Evolutionary conservation across 1,140 invertebrate genomes (phyloP).

Genomic region (Drosophila kanapiae): DNA sequence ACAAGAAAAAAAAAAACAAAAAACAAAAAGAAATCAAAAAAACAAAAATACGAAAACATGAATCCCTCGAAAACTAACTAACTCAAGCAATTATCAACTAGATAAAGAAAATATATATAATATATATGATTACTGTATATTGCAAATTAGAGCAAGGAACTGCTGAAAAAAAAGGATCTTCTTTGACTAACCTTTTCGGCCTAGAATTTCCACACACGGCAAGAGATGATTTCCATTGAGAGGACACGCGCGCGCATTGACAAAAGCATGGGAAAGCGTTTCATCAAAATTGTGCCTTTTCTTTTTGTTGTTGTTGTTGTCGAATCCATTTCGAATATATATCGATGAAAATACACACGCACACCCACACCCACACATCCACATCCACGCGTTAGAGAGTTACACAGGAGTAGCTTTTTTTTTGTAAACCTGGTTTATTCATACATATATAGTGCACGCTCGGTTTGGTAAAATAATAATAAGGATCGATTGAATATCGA

Average conservation of each 20-base stretch:
- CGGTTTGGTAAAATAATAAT: neutral
- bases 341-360: constrained; percentile 52
- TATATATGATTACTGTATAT: constrained; percentile 19
- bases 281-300: constrained; percentile 83
- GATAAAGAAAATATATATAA: constrained; percentile 36
- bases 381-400: neutral
- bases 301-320: constrained; percentile 78
- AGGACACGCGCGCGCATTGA: constrained; percentile 27
- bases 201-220: constrained; percentile 27
- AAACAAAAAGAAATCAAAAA: neutral
- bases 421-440: neutral
- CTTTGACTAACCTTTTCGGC: constrained; percentile 28
- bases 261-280: constrained; percentile 74
- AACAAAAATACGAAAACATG: constrained; percentile 16
- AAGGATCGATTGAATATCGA: neutral
- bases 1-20: neutral
- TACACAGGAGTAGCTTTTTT: neutral
- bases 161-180: constrained; percentile 25
- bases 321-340: constrained; percentile 41
- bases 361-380: constrained; percentile 4
- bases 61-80: constrained; percentile 38
- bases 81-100: constrained; percentile 48
- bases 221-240: constrained; percentile 34
- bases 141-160: constrained; percentile 33
- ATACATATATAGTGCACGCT: neutral